phyloP scores from a whole-genome alignment of 2,113 vertebrate genomes.

The Progne subis region DNA sequence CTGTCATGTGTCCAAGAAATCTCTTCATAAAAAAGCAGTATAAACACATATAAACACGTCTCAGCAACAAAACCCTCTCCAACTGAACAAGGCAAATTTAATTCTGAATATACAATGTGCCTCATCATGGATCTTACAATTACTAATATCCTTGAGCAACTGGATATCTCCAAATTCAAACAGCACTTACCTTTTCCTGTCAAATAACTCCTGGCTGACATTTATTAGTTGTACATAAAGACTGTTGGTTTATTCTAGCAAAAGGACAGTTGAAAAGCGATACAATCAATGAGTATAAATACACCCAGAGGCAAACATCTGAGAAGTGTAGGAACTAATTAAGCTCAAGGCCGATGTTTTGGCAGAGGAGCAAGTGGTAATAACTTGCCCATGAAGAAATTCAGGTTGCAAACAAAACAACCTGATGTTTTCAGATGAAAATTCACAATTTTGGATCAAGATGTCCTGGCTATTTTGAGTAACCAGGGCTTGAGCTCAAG shows the following conservation, averaged over 20 bases:
- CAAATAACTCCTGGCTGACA: not conserved
- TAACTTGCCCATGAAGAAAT: not conserved
- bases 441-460: not conserved
- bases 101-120: not conserved
- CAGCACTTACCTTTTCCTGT: not conserved
- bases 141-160: not conserved
- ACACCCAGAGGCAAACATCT: not conserved
- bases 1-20: not conserved
- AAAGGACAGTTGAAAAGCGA: not conserved
- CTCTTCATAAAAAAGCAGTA: not conserved
- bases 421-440: not conserved
- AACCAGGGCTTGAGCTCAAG: not conserved
- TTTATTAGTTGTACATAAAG: not conserved
- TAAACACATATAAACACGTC: not conserved
- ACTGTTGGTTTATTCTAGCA: not conserved
- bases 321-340: not conserved
- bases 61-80: not conserved
- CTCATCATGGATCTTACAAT: not conserved
- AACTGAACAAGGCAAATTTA: not conserved
- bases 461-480: not conserved
- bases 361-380: not conserved
- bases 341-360: not conserved
- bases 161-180: not conserved
- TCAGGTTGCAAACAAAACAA: not conserved
- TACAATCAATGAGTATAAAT: not conserved